Base-by-base conservation (phyloP, 2,113 vertebrate genomes). In the Vimba vimba region DNA sequence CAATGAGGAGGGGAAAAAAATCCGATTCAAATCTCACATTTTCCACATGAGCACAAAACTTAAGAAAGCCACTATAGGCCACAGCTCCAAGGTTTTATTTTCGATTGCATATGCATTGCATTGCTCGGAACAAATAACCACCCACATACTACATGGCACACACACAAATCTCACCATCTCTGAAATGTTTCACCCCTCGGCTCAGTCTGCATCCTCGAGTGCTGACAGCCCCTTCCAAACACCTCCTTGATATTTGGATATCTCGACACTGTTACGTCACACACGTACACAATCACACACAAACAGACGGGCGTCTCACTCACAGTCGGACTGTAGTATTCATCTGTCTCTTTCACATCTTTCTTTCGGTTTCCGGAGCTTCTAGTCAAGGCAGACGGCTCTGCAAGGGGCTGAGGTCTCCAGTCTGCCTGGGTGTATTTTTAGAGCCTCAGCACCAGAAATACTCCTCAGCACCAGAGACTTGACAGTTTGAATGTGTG, bases 351-450 rank as follows among this genome's bases (percentile, higher is more conserved):
- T 85, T 84, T 91, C 85, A 86, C 87, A 91, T 90, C 91, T 90
- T 83, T 89, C 88, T 87, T 36, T 33, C 43, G 83, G 85, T 90
- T 89, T 91, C 87, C 60, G n/a, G 19, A 86, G 84, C 81, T 87
- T 89, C 88, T 6, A 17, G 83, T 88, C 83, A 80, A 81, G 82
- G 87, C 55, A 86, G 75, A 87, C 82, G 79, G 47, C 76, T 89
- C 88, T 88, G 86, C 59, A 27, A 81, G 79, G 76, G 82, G 79
- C 83, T 77, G 87, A 89, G 87, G 85, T 90, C 79, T 68, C 79
- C 90, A 90, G 87, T 91, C 90, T 92, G 90, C 90, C 84, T 71
- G 39, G 39, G 85, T 88, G 86, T 95, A 95, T 95, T 94, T 95
- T 94, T 93, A 93, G 91, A 90, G 83, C 82, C 1, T 71, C 88